Base-by-base conservation (phyloP, 2,797 vertebrate species). In the Anolis apletophallus region DNA sequence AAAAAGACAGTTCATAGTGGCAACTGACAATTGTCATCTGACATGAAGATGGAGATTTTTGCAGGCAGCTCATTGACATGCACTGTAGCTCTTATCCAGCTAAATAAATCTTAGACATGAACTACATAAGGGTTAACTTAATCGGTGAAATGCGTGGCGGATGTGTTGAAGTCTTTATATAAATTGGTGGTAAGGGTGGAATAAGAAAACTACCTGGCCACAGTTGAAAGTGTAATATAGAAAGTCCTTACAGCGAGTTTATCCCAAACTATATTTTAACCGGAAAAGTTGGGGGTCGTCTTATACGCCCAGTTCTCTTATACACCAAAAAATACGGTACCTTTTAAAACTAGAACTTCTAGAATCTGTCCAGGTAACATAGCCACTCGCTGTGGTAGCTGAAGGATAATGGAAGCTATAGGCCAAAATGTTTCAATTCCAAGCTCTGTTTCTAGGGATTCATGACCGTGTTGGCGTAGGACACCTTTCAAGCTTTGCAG, bases 401-500 rank as follows among this genome's bases (percentile, higher is more conserved):
- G 69, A 34, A 5, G 17, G 69, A 72, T 72, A 36, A 34, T 7
- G 34, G 34, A 36, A 72, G 1, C 21, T 36, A 16, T 40, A 72
- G 13, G 16, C 34, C 14, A 17, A 34, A 40, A 36, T 36, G 34
- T 36, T 17, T 8, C 34, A 36, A 19, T 19, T 72, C 32, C 69
- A 72, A 72, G 69, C 16, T 72, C 16, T 21, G 34, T 72, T 34
- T 72, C 40, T 76, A 46, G 34, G 54, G 11, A 3, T 26, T 21
- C 87, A 23, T 0, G 0, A 4, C 19, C 76, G 64, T 12, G 68
- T 81, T 79, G 86, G 64, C 26, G 68, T 8, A 59, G 77, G 21
- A 12, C 82, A 86, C 83, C 85, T 29, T 77, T 89, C 6, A 23
- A n/a, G 10, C 80, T 40, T 67, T 84, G 34, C 3, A 29, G 32